These are phyloP conservation scores for Lacanobia oleracea DNA, from an alignment of 2,888 invertebrate species.

Conservation along the genomic window DNA sequence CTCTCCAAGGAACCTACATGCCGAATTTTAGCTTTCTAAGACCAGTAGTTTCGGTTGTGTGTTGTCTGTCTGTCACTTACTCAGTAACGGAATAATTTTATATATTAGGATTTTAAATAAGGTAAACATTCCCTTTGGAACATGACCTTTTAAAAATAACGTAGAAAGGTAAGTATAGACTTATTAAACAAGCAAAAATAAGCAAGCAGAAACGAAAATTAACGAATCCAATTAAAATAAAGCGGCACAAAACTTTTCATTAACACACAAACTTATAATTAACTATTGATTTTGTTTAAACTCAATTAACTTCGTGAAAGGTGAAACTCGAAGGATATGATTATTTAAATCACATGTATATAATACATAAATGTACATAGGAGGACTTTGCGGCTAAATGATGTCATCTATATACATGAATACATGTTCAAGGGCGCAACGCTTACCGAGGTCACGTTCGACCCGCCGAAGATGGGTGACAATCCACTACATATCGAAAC, in stretches of 20 bases:
- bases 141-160: slow-evolving; percentile 14
- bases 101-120: too few relatives aligned
- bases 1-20: too few relatives aligned
- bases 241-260: slow-evolving; percentile 26
- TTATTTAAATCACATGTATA: too few relatives aligned
- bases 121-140: neutral
- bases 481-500: neutral
- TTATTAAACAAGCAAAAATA: slow-evolving; percentile 9
- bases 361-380: neutral
- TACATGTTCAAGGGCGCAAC: neutral
- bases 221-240: slow-evolving; percentile 37
- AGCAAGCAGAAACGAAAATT: neutral
- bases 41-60: too few relatives aligned
- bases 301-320: slow-evolving; percentile 31
- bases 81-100: too few relatives aligned
- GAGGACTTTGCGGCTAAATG: neutral
- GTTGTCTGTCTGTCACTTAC: too few relatives aligned
- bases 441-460: neutral
- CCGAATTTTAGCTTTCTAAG: too few relatives aligned
- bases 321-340: slow-evolving; percentile 20
- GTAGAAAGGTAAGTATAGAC: neutral
- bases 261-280: slow-evolving; percentile 48
- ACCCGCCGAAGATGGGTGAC: neutral
- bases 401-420: neutral
- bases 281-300: slow-evolving; percentile 23